These are phyloP conservation scores for Torymus tubicola DNA, from an alignment of 2,888 invertebrate genomes.

Conservation along the genomic window DNA sequence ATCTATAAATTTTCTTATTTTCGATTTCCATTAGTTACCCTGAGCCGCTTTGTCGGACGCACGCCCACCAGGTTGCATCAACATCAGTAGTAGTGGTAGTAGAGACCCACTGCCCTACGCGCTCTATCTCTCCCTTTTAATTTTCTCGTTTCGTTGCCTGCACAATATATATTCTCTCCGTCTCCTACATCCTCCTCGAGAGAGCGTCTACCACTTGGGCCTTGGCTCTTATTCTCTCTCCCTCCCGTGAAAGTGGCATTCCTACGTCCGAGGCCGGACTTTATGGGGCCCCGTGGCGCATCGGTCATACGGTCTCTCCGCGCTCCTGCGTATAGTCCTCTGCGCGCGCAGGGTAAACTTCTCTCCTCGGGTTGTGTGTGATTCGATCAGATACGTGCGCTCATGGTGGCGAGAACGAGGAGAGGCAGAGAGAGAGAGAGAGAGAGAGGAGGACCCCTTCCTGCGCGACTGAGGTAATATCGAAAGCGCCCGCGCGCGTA, in stretches of 20 bases:
- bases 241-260: slow-evolving; percentile 56
- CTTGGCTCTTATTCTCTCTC: slow-evolving; percentile 9
- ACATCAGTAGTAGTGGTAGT: not conserved
- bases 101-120: slow-evolving; percentile 4
- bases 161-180: slow-evolving; percentile 46
- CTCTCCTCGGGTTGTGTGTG: slow-evolving; percentile 54
- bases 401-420: not conserved
- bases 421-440: slow-evolving; percentile 8
- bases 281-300: slow-evolving; percentile 61
- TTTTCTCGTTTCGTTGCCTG: slow-evolving; percentile 53
- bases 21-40: no score
- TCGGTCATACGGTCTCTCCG: slow-evolving; percentile 59
- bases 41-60: no score
- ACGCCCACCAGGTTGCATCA: no score
- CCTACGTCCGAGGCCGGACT: slow-evolving; percentile 51
- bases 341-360: slow-evolving; percentile 49
- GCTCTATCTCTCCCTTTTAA: slow-evolving; percentile 50
- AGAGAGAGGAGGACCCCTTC: slow-evolving; percentile 15
- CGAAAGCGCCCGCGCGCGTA: slow-evolving; percentile 34
- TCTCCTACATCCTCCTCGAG: not conserved
- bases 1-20: no score
- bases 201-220: not conserved
- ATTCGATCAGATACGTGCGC: slow-evolving; percentile 60
- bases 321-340: not conserved
- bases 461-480: slow-evolving; percentile 37